Evolutionary conservation across 2,797 vertebrate genomes (phyloP), one percentile per base, ranked within the genome.

Genomic region (Euthynnus affinis): DNA sequence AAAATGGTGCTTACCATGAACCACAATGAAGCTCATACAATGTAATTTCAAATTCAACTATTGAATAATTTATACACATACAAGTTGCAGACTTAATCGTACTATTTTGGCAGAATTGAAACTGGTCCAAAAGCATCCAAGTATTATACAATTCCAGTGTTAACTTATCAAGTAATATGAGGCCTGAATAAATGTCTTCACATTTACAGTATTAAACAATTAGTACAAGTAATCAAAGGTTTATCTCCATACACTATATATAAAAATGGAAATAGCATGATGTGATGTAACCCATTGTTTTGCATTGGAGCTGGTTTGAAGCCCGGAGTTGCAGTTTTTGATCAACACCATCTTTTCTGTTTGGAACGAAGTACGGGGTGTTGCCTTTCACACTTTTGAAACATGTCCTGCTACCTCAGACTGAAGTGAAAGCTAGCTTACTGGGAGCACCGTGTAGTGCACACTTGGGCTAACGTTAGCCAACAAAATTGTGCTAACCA

Each of bases 31-130:
- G 52, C 46, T 55, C 32, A 8, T 52, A 52, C 20, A 20, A 22
- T 56, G 3, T 49, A 15, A 34, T 51, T 65, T 58, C 62, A 58
- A 40, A 77, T 61, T 68, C 15, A 53, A n/a, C 13, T 42, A 25
- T 63, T 78, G 63, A 80, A 79, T 74, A 42, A 72, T 84, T 72
- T 40, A 74, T 59, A 59, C 29, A 62, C 27, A 46, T 62, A 51
- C 29, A 73, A n/a, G 14, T 66, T 78, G 46, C 23, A 13, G 15
- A 23, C 55, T 66, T 44, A 67, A 73, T 32, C 18, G 20, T 25
- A 20, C 9, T 56, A 42, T 51, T 60, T 55, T 17, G 27, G 4
- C 14, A 7, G 20, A 18, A 51, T 82, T 37, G 6, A 59, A 48
- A 42, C 18, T 15, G 10, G 5, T 22, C 12, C 18, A 29, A 62